phyloP scores from a whole-genome alignment of 2,797 vertebrate species.

The Pteronotus mesoamericanus region DNA sequence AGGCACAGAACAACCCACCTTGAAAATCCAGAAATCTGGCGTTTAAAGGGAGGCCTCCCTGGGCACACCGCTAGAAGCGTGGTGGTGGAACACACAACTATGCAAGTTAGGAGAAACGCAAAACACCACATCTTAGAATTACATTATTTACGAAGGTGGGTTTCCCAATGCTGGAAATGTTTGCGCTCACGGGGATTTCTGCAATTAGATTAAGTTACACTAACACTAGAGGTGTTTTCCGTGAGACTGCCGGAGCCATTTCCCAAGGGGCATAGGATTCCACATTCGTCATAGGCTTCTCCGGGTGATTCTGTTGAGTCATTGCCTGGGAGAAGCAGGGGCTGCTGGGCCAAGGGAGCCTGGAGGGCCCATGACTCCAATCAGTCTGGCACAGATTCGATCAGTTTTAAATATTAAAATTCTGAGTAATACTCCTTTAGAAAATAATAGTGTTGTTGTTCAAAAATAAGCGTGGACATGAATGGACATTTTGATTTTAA shows the following conservation, averaged over 20 bases:
- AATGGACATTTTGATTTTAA: background rate
- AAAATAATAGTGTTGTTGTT: background rate
- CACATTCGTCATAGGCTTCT: background rate
- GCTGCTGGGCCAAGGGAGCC: background rate
- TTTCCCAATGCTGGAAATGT: background rate
- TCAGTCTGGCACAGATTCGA: background rate
- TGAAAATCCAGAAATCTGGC: background rate
- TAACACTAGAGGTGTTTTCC: background rate
- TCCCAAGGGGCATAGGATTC: background rate
- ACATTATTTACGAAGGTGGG: background rate
- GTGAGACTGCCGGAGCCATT: background rate
- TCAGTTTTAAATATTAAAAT: background rate
- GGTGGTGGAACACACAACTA: no score
- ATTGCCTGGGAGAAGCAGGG: background rate
- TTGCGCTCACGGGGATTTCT: background rate
- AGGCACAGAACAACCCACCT: background rate
- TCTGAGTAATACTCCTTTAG: background rate
- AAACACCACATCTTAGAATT: background rate
- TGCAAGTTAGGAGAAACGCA: background rate
- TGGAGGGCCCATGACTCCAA: background rate
- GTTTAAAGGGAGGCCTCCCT: background rate
- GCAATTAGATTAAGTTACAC: background rate
- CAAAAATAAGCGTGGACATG: background rate
- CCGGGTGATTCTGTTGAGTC: background rate
- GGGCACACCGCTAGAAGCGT: background rate